A percentile compares a stretch with the other conserved stretches of the same genome.
phyloP scores from a whole-genome alignment of 2,888 invertebrate genomes.

The Andrena fulva region DNA sequence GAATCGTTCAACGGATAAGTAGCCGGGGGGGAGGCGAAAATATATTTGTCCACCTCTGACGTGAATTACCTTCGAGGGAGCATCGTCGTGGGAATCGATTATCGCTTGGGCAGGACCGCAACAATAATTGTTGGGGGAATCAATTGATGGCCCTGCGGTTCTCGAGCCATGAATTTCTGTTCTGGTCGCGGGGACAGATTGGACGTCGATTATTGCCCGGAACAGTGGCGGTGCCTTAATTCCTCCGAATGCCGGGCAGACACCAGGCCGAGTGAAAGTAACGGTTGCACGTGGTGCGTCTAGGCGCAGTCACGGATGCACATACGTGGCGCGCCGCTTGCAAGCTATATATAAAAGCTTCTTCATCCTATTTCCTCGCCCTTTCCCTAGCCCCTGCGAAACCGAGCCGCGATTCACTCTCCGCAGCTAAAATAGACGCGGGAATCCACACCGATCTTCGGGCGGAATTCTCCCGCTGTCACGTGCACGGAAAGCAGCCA shows the following conservation, averaged over 20 bases:
- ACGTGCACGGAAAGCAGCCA: not conserved
- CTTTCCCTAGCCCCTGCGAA: not conserved
- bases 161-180: not conserved
- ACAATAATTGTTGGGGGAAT: not conserved
- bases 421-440: slow-evolving; percentile 39
- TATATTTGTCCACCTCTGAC: slow-evolving; percentile 47
- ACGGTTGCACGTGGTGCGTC: slow-evolving; percentile 17
- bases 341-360: slow-evolving; percentile 44
- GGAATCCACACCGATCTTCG: slow-evolving; percentile 11
- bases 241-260: not conserved
- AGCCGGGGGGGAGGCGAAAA: slow-evolving; percentile 6
- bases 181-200: too few species aligned
- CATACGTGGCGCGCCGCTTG: slow-evolving; percentile 1
- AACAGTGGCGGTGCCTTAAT: not conserved
- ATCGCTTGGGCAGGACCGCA: not conserved
- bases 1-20: slow-evolving; percentile 65
- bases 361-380: slow-evolving; percentile 21
- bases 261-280: slow-evolving; percentile 2
- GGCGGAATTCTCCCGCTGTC: slow-evolving; percentile 1
- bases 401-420: slow-evolving; percentile 25
- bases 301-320: slow-evolving; percentile 3
- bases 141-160: not conserved
- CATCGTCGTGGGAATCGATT: slow-evolving; percentile 47
- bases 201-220: too few species aligned
- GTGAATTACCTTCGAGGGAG: slow-evolving; percentile 39